Base-by-base conservation (phyloP, 2,888 invertebrate genomes). In the Harpagoxenus sublaevis region DNA sequence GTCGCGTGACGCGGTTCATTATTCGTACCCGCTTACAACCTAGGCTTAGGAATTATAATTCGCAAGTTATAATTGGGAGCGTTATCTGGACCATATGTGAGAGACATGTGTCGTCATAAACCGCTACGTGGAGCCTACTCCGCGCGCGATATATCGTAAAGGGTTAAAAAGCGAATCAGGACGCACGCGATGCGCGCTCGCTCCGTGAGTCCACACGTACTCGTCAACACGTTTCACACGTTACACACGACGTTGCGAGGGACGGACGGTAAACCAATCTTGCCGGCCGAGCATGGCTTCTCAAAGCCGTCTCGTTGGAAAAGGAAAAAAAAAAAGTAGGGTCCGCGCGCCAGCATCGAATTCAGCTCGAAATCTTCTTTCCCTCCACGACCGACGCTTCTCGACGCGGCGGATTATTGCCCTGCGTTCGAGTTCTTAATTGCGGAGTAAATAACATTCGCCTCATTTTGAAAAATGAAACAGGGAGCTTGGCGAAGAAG, bases 91-190 rank as follows among this genome's bases (percentile, higher is more conserved):
- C 9, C 18, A n/a, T 63, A 28, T 28, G 60, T 48, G 45, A 35
- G 31, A 48, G 57, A 23, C 48, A 28, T n/a, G 45, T 31, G 42
- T 68, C 55, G 45, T 68, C n/a, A 23, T 66, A 45, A 45, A n/a
- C 23, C 15, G 35, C 63, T 75, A 35, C 35, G 6, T 35, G 35
- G 35, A 6, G 35, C 35, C n/a, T 31, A 71, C 28, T 60, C 23
- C 68, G 48, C n/a, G 57, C 60, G 48, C 53, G 10, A 35, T 35
- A 28, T 39, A 35, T 60, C 68, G 18, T 79, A 71, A 79, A 70
- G 60, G 60, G 48, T 70, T 79, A 48, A 70, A 79, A 70, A 79
- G 79, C 51, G 79, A 70, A 79, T 70, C 70, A 39, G 79, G 79
- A 70, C 70, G 60, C 68, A 68, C 78, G 78, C 78, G 68, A 78